Evolutionary conservation across 2,888 invertebrate genomes (phyloP), one percentile per base, ranked within the genome.

Genomic region (Tyria jacobaeae): DNA sequence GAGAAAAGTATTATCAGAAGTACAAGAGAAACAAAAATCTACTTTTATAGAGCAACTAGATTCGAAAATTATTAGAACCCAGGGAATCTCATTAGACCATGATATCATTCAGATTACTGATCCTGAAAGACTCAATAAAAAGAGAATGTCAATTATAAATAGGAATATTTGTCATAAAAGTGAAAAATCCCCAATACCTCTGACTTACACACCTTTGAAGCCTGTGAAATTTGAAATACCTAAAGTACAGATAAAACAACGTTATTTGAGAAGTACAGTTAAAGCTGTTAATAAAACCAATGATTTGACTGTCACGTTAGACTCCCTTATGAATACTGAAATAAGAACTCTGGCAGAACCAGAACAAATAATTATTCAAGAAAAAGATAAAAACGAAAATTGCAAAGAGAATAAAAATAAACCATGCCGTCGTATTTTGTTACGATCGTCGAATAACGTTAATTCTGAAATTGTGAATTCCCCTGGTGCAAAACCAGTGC

Each of bases 111-210:
- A 76, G 7, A 61, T 60, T 17, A 49, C 56, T 9, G 79, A 83
- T 35, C 67, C 75, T 27, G 85, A 88, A 67, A 82, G 89, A 73
- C 57, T 92, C 27, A 78, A 75, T 62, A 81, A 73, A 34, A 92
- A 92, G 78, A 84, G 92, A 3, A 68, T 85, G 54, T 83, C 84
- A 44, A 83, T 93, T 70, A 64, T 90, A 24, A 89, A 89, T 71
- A 85, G 91, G 70, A 76, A 85, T 71, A 76, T 84, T 58, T 76
- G 64, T 47, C 81, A 86, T 71, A 66, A 68, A 21, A 83, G 75
- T 61, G 66, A 73, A 48, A 66, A 75, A 41, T 76, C 82, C 49
- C 78, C 87, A 0, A 93, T 92, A 62, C 81, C 90, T 14, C 76
- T 93, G 37, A 71, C 74, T 15, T 91, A 89, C 71, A 63, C 72